Evolutionary conservation across 2,797 vertebrate species (phyloP), one percentile per base, ranked within the genome.

Genomic region (Salmo trutta): DNA sequence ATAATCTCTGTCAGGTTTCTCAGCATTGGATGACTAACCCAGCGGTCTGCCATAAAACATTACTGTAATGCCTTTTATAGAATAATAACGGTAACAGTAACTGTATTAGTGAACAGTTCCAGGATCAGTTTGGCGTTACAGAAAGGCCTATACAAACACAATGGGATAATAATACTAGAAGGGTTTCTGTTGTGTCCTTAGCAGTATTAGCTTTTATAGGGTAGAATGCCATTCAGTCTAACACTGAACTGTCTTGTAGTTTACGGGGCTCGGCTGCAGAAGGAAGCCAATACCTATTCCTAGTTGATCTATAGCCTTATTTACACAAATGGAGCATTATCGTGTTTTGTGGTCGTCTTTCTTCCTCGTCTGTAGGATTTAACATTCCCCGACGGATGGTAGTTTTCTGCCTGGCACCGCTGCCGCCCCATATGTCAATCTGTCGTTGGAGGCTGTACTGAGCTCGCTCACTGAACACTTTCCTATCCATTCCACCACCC

Each of bases 321-420:
- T 94, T 36, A 86, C 85, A 85, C 85, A 91, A 79, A 90, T 91
- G 86, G 89, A 91, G 88, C 90, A 86, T 92, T 91, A 90, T 93
- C 53, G 83, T 86, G 82, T 90, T 89, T 91, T 91, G 92, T 88
- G 76, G 91, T 80, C 86, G 79, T 91, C 88, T 85, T 88, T 94
- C 94, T 92, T 92, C 90, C 84, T 89, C 79, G 86, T 85, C 82
- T 79, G 88, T 88, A 90, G 90, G 92, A 94, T 95, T 95, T 94
- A 94, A 79, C 90, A 91, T 90, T 90, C 81, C 68, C 82, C 87
- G 83, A 95, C 92, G 91, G 93, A 93, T 93, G 93, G 93, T 82
- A 85, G 78, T 88, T 88, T 81, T 85, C 51, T 92, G 92, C 78
- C 73, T 77, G n/a, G 71, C n/a, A 0, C 77, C 77, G 65, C 17